Percentiles rank a stretch among this genome's conserved stretches.
phyloP scores from a whole-genome alignment of 2,797 vertebrate species.

The Ammospiza maritima region DNA sequence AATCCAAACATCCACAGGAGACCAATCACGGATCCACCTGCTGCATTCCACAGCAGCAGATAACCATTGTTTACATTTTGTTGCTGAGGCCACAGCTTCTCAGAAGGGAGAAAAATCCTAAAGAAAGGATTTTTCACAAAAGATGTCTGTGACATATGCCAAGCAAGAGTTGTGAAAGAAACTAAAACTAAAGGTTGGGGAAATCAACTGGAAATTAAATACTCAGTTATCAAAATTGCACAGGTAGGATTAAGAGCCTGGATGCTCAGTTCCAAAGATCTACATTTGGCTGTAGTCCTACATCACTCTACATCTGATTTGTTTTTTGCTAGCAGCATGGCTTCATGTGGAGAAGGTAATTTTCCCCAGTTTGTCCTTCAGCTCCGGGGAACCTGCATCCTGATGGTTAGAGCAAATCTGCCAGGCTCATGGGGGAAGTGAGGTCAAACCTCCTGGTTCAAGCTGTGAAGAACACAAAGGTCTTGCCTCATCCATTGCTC shows the following conservation, averaged over 20 bases:
- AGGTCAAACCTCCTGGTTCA: background rate
- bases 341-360: background rate
- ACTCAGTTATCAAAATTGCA: background rate
- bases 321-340: background rate
- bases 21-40: too few relatives aligned
- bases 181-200: background rate
- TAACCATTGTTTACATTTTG: too few relatives aligned
- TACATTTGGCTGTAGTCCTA: background rate
- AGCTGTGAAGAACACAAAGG: background rate
- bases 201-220: background rate
- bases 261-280: background rate
- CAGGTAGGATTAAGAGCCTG: background rate
- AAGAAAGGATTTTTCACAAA: too few relatives aligned
- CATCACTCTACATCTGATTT: background rate
- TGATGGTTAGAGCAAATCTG: background rate
- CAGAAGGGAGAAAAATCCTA: too few relatives aligned
- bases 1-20: too few relatives aligned
- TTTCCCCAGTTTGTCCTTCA: background rate
- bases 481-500: background rate
- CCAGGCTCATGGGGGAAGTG: background rate
- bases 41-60: too few relatives aligned
- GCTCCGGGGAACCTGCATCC: background rate
- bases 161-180: background rate
- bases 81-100: too few relatives aligned
- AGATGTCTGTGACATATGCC: background rate